Base-by-base conservation (phyloP, 1,140 invertebrate genomes). In the Drosophila ironensis region DNA sequence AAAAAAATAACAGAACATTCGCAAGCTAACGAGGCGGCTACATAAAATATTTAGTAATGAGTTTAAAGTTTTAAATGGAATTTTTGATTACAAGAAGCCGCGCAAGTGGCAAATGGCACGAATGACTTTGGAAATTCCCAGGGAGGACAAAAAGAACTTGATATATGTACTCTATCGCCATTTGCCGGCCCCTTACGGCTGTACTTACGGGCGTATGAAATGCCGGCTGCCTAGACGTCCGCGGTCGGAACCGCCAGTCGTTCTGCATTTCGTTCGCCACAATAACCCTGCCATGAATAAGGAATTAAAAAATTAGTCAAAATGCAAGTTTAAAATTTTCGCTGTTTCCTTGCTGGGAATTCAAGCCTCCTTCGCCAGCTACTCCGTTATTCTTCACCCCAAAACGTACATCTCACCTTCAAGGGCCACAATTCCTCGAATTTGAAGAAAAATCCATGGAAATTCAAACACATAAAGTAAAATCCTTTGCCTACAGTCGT, bases 41-140 rank as follows among this genome's bases (percentile, higher is more conserved):
- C 80, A 84, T 86, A 86, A 84, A 84, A 84, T 80, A 84, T 84
- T 84, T 73, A 71, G 80, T 86, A 84, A 84, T 84, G 78, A 84
- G 78, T 84, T 84, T 84, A 84, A 86, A 84, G 80, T 84, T 86
- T 78, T 67, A 86, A 84, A 84, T 84, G 64, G 78, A 84, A 84
- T 84, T 74, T 84, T 84, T 84, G 80, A 84, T 84, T 78, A 78
- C 45, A 54, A 57, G 54, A 38, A 8, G n/a, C 12, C n/a, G 14
- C 19, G 24, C 12, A 38, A 30, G 51, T 19, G 30, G 14, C 33
- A 33, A 9, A 12, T 6, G 11, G 17, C 4, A 11, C 4, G 33
- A 16, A n/a, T n/a, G n/a, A n/a, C n/a, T n/a, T n/a, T n/a, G n/a
- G n/a, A n/a, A n/a, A n/a, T n/a, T n/a, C n/a, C n/a, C n/a, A n/a